Evolutionary conservation across 37 sponge, comb jelly and placozoan genomes (phyloP).

Genomic region (Oopsacas minuta): DNA sequence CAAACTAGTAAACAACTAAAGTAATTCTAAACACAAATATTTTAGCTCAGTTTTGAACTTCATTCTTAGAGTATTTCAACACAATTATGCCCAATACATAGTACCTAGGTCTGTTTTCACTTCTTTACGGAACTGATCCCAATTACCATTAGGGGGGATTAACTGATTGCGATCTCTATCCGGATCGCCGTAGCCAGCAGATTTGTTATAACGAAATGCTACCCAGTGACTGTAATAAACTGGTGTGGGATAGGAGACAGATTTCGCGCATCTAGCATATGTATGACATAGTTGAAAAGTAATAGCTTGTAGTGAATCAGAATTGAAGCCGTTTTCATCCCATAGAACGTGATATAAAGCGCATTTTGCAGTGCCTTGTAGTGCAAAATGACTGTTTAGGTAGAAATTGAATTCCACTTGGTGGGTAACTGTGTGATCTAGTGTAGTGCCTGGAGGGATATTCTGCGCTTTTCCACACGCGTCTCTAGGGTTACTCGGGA

Average conservation of each 20-base stretch:
- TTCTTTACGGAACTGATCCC: neutral
- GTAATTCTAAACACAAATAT: too few species aligned
- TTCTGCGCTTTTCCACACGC: neutral
- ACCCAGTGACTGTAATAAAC: constrained; percentile 14
- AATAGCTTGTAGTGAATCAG: neutral
- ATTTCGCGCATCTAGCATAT: neutral
- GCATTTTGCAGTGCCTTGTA: constrained; percentile 7
- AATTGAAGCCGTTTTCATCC: neutral
- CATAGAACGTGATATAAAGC: neutral
- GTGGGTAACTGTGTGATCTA: constrained; percentile 3
- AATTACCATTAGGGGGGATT: neutral
- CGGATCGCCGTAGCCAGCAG: neutral
- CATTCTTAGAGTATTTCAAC: too few species aligned
- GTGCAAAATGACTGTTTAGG: neutral
- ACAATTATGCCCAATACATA: neutral
- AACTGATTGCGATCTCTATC: neutral
- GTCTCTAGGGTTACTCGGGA: constrained; percentile 23
- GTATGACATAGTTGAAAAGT: constrained; percentile 2
- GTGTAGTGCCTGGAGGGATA: neutral
- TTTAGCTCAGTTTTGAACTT: too few species aligned
- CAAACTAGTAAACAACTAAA: too few species aligned
- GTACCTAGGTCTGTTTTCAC: neutral
- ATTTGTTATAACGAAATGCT: neutral
- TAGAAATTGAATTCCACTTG: constrained; percentile 20
- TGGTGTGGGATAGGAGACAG: constrained; percentile 9